Percentiles rank a stretch among this genome's conserved stretches.
Conservation (phyloP, 2,797 vertebrate genomes). For the Acrocephalus scirpaceus region DNA sequence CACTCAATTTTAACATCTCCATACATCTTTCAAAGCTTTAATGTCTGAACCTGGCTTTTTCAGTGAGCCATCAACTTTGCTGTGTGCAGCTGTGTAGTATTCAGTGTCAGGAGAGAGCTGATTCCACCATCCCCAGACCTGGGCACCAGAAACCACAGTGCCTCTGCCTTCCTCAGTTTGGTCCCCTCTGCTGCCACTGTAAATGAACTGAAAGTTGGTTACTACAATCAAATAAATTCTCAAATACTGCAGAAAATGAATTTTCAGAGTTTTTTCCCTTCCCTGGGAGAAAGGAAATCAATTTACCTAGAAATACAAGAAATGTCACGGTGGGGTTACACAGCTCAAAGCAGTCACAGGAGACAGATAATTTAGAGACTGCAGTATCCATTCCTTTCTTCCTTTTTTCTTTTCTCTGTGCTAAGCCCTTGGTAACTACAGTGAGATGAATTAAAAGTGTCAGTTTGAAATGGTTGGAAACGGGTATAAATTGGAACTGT, state of each 20-base stretch:
- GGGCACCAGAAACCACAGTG: neutral
- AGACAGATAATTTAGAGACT: neutral
- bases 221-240: neutral
- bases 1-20: neutral
- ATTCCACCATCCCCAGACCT: neutral
- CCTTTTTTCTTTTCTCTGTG: neutral
- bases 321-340: neutral
- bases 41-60: neutral
- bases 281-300: neutral
- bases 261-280: neutral
- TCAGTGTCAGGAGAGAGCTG: neutral
- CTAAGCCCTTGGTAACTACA: neutral
- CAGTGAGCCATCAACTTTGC: neutral
- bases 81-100: neutral
- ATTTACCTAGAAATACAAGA: neutral
- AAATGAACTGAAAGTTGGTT: neutral
- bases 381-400: neutral
- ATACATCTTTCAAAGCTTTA: neutral
- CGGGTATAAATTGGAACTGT: slow-evolving; percentile 55
- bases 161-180: fast-evolving
- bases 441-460: slow-evolving; percentile 56
- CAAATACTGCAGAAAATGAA: neutral
- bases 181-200: neutral
- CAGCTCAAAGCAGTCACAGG: neutral
- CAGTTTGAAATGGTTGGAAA: slow-evolving; percentile 52